Evolutionary conservation across 2,797 vertebrate species (phyloP).

Genomic region (Macropodus opercularis): DNA sequence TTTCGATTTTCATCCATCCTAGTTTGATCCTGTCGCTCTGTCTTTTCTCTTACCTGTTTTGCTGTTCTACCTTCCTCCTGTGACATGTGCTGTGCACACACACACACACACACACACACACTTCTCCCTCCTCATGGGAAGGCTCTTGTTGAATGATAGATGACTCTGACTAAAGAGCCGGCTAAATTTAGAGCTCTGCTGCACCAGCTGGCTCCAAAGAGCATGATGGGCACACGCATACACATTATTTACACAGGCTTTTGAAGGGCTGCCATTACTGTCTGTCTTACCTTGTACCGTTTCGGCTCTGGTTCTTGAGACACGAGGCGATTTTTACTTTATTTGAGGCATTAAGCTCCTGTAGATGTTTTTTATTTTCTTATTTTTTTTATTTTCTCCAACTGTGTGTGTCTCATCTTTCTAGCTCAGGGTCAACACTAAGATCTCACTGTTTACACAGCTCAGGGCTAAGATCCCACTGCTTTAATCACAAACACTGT

Average conservation of each 20-base stretch:
- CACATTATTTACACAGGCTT: constrained; percentile 16
- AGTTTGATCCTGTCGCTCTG: not conserved
- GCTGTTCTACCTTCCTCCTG: constrained; percentile 28
- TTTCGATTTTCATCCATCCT: not conserved
- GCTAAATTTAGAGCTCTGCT: constrained; percentile 76
- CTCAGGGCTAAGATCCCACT: constrained; percentile 34
- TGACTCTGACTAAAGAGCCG: constrained; percentile 67
- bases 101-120: constrained; percentile 31
- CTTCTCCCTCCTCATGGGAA: constrained; percentile 52
- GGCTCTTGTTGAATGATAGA: constrained; percentile 74
- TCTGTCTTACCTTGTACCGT: constrained; percentile 8
- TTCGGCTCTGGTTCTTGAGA: constrained; percentile 1
- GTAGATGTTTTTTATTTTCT: constrained; percentile 8
- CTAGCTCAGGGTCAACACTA: constrained; percentile 21
- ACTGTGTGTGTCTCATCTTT: constrained; percentile 28
- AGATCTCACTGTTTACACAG: constrained; percentile 38
- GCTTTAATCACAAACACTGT: constrained; percentile 45
- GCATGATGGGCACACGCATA: constrained; percentile 31
- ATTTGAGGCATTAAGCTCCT: not conserved
- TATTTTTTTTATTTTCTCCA: too few species aligned
- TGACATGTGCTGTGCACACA: constrained; percentile 35
- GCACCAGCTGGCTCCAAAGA: constrained; percentile 47
- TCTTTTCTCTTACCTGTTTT: constrained; percentile 12
- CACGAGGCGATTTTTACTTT: not conserved
- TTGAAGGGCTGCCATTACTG: constrained; percentile 8